A percentile compares a stretch with the other conserved stretches of the same genome.
Conservation (phyloP, 1,140 invertebrate genomes). For the Plutomurus gul region DNA sequence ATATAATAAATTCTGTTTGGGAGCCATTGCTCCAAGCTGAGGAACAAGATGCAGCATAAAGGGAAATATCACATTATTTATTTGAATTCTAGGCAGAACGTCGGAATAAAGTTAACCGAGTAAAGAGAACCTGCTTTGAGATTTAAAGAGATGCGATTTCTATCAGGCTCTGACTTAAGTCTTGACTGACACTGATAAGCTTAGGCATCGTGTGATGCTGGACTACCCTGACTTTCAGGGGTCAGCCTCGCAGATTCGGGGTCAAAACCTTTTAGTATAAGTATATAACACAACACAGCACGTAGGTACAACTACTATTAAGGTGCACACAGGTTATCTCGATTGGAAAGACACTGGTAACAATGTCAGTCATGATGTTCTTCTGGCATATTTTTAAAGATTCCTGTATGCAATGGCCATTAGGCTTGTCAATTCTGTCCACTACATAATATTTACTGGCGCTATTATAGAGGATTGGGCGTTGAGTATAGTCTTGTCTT, state of each 20-base stretch:
- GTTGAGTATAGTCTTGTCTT: no score
- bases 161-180: not conserved
- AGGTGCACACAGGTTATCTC: no score
- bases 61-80: constrained; percentile 7
- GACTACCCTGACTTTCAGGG: not conserved
- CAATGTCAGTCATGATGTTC: no score
- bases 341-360: no score
- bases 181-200: not conserved
- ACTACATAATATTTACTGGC: no score
- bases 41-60: not conserved
- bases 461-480: no score
- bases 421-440: no score
- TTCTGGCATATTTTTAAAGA: no score
- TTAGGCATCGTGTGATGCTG: not conserved
- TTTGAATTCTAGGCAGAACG: not conserved
- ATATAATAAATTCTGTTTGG: no score
- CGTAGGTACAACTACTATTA: no score
- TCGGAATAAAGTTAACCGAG: not conserved
- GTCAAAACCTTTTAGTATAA: not conserved
- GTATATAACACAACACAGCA: not conserved
- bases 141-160: not conserved
- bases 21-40: not conserved
- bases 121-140: constrained; percentile 1
- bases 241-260: not conserved
- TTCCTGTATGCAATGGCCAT: no score